Evolutionary conservation across 37 sponge, comb jelly and placozoan species (phyloP), one percentile per base, ranked within the genome.

Genomic region (Oscarella lobularis): DNA sequence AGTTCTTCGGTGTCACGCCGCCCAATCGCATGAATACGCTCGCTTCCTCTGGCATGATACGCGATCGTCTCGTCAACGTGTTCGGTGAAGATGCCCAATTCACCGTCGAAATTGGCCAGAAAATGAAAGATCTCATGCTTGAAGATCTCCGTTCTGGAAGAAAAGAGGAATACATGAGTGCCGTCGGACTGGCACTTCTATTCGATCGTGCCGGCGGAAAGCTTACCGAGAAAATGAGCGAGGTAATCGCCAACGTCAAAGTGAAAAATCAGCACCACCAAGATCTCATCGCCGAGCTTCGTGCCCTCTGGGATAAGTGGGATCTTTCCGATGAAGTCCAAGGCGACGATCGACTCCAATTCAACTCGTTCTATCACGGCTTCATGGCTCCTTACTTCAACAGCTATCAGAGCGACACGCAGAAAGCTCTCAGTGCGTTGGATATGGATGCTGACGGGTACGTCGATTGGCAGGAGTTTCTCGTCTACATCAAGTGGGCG

Each of bases 271-370:
- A 32, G 20, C 48, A 72, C 75, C 84, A 88, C 71, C 34, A 83
- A 41, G 34, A 73, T 0, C 78, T 92, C 35, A 82, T 92, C 36
- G 81, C 54, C 0, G 79, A 85, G 39, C 66, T 92, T 54, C 75
- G 80, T 2, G 32, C 67, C 31, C 38, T 66, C n/a, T 92, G 93
- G 93, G 89, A 92, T 78, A n/a, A n/a, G n/a, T n/a, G n/a, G n/a
- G n/a, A n/a, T n/a, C n/a, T n/a, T 3, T 31, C 0, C 37, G 39
- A 29, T 35, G 76, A 73, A 27, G 37, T 66, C 14, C 0, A 77
- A 65, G 67, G 72, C 4, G 89, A 92, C 73, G n/a, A n/a, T n/a
- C n/a, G n/a, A n/a, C n/a, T n/a, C n/a, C n/a, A n/a, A n/a, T n/a
- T n/a, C n/a, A n/a, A n/a, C n/a, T n/a, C n/a, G n/a, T n/a, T n/a